Evolutionary conservation across 2,797 vertebrate genomes (phyloP).

Genomic region (Cyprinodon diabolis): DNA sequence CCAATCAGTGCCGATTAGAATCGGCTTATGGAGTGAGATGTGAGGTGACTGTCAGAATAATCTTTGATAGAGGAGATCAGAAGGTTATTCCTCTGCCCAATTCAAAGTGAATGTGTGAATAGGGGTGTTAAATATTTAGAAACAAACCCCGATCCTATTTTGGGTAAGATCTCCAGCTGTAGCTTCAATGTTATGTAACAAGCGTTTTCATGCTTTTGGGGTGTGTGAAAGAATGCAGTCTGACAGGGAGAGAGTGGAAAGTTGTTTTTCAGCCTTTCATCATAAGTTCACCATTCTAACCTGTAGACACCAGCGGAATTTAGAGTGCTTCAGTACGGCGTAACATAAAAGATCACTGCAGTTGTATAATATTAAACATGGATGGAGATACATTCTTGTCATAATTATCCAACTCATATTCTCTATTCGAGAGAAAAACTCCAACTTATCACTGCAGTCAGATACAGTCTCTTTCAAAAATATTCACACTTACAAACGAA

Average conservation of each 20-base stretch:
- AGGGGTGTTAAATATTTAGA: conserved; percentile 71
- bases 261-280: conserved; percentile 46
- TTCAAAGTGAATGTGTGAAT: conserved; percentile 75
- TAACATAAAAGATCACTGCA: background rate
- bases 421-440: background rate
- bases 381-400: background rate
- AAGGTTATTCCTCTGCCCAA: conserved; percentile 59
- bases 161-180: conserved; percentile 26
- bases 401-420: background rate
- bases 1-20: conserved; percentile 71
- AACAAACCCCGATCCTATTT: background rate
- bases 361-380: background rate
- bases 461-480: background rate
- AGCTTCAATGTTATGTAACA: conserved; percentile 35
- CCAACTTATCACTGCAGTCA: background rate
- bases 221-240: conserved; percentile 33
- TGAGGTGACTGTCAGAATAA: conserved; percentile 59
- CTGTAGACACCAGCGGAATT: conserved; percentile 32
- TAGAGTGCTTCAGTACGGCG: conserved; percentile 18
- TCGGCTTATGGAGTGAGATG: conserved; percentile 42
- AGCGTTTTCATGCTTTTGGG: conserved; percentile 42
- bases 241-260: conserved; percentile 35
- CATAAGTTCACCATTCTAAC: conserved; percentile 25
- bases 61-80: conserved; percentile 66
- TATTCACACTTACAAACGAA: background rate